Conservation (phyloP, 2,113 vertebrate species). For the Hylia prasina region DNA sequence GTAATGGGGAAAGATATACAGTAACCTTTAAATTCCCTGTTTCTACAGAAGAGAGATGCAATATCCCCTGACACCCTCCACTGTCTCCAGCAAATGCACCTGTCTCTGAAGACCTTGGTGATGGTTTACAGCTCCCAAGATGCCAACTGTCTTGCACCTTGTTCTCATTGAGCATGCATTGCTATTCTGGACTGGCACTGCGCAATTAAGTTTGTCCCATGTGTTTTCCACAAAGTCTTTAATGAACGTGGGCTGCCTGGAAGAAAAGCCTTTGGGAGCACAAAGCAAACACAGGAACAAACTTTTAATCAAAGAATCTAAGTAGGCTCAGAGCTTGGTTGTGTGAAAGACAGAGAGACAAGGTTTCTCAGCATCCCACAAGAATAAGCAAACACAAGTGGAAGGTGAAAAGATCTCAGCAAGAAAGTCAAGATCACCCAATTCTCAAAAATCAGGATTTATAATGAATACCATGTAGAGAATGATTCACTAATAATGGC, state of each 20-base stretch:
- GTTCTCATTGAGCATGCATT: background rate
- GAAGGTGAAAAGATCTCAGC: background rate
- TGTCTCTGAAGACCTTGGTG: background rate
- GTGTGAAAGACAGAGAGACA: background rate
- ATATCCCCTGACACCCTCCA: background rate
- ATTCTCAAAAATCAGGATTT: background rate
- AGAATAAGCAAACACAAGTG: background rate
- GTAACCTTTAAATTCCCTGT: background rate
- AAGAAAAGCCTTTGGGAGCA: constrained; percentile 40
- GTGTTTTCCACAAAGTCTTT: constrained; percentile 1
- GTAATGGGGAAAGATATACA: background rate
- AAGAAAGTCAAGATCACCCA: background rate
- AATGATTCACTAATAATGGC: background rate
- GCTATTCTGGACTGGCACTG: background rate
- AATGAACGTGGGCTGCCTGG: constrained; percentile 44
- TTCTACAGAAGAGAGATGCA: background rate
- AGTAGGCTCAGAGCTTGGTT: background rate
- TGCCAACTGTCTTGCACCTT: background rate
- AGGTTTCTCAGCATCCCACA: background rate
- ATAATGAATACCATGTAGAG: background rate
- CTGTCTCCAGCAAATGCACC: background rate
- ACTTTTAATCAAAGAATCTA: constrained; percentile 46
- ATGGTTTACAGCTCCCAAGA: background rate
- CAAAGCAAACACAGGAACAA: constrained; percentile 36
- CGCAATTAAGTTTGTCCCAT: background rate